These are phyloP conservation scores for Camponotus vicinus DNA, from an alignment of 1,140 invertebrate species.

Conservation along the genomic window DNA sequence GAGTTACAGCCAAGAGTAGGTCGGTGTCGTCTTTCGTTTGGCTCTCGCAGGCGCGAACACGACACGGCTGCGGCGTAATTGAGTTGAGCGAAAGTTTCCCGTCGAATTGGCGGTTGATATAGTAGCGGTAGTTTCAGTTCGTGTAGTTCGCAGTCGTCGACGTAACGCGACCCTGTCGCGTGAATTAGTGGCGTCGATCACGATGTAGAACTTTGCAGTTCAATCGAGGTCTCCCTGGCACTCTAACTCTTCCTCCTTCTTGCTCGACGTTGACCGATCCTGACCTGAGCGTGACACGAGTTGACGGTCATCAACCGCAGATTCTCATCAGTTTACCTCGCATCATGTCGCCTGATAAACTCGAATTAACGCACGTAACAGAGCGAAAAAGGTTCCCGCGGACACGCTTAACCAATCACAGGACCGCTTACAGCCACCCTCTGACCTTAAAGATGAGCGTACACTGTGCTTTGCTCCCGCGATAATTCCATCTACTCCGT, in stretches of 20 bases:
- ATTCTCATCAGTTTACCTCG: slow-evolving; percentile 44
- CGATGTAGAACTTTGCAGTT: slow-evolving; percentile 6
- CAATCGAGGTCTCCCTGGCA: background rate
- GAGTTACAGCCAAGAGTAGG: slow-evolving; percentile 34
- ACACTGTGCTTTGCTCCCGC: slow-evolving; percentile 51
- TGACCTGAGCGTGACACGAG: slow-evolving; percentile 25
- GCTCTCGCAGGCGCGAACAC: slow-evolving; percentile 32
- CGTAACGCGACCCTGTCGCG: background rate
- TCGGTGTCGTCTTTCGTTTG: slow-evolving; percentile 61
- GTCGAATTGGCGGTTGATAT: slow-evolving; percentile 19
- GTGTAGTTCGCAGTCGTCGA: background rate
- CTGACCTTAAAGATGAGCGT: slow-evolving; percentile 68
- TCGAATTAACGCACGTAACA: slow-evolving; percentile 64
- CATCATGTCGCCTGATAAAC: slow-evolving; percentile 54
- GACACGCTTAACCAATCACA: slow-evolving; percentile 65
- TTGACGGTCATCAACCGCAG: slow-evolving; percentile 64
- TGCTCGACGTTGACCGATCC: background rate
- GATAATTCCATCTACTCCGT: slow-evolving; percentile 33
- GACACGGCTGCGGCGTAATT: slow-evolving; percentile 39
- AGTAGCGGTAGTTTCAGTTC: slow-evolving; percentile 12
- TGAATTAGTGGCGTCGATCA: slow-evolving; percentile 17
- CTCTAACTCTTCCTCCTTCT: background rate
- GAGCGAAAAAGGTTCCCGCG: slow-evolving; percentile 52
- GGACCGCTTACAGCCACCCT: slow-evolving; percentile 61
- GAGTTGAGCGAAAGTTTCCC: slow-evolving; percentile 53